Evolutionary conservation across 2,113 vertebrate species (phyloP), one percentile per base, ranked within the genome.

Genomic region (Todiramphus saurophagus): DNA sequence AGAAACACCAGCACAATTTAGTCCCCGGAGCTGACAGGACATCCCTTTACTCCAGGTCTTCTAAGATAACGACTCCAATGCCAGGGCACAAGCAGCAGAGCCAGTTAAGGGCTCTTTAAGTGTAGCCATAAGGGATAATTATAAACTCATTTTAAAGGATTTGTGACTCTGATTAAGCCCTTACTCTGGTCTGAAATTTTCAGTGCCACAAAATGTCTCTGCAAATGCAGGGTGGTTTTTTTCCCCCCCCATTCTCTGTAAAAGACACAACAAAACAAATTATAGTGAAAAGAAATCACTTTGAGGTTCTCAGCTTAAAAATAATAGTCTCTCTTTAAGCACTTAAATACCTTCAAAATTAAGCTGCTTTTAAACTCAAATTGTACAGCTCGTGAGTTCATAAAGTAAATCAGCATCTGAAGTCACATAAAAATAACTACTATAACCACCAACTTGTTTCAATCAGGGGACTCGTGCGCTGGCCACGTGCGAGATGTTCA

Each of bases 291-390:
- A 92, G 51, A 90, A 96, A 96, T 94, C 80, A 92, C 69, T 96
- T 46, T 44, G 83, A 85, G 84, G 31, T 18, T 4, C 72, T 53
- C 59, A 76, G 84, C 96, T 97, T 89, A 89, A 92, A 97, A 93
- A 73, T 63, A 95, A 97, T 10, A 60, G 89, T 33, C 55, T 62
- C 82, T 80, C 63, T 70, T 91, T 74, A 89, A 75, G 66, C 27
- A 3, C 51, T 93, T 86, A 93, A 95, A 94, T 76, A 86, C 72
- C 76, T 95, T 58, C 37, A 67, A 85, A 95, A 90, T 88, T 27
- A 78, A 96, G 55, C 91, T 64, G 78, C 93, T 96, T 93, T 96
- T 81, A 87, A 94, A 94, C 56, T 78, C 43, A 46, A 91, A 69
- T 93, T 77, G 83, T 53, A 72, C 55, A 92, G 78, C 92, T 73